These are phyloP conservation scores for Stenichneumon culpator DNA, from an alignment of 2,888 invertebrate species.

Conservation along the genomic window DNA sequence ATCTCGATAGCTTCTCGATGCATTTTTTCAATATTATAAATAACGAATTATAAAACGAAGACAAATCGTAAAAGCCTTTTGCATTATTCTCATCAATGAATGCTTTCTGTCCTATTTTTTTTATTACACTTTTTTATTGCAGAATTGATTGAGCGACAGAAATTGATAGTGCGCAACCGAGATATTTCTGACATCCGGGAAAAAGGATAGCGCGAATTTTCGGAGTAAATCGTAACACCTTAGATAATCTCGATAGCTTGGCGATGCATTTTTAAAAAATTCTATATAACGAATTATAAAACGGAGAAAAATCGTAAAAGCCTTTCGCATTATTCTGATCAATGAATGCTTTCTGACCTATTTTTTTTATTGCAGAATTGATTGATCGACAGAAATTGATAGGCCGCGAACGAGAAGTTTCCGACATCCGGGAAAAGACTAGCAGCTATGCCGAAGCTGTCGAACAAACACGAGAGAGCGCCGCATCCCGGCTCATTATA, in stretches of 20 bases:
- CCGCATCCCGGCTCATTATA: constrained; percentile 47
- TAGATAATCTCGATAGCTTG: neutral
- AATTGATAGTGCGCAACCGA: neutral
- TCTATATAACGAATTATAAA: neutral
- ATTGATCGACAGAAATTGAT: constrained; percentile 42
- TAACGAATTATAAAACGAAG: neutral
- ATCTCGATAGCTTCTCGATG: neutral
- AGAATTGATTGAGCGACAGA: no score
- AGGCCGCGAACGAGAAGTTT: constrained; percentile 10
- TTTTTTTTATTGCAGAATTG: constrained; percentile 11
- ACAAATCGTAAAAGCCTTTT: neutral
- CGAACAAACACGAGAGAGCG: constrained; percentile 44
- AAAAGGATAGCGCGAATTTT: constrained; percentile 40
- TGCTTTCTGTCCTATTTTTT: neutral
- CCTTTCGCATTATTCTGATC: neutral
- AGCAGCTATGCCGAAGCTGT: neutral
- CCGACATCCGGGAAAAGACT: constrained; percentile 27
- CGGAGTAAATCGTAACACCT: constrained; percentile 21
- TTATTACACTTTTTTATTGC: neutral
- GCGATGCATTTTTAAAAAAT: neutral
- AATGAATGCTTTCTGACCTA: neutral
- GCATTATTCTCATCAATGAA: neutral
- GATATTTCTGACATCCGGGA: neutral
- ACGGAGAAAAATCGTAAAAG: neutral
- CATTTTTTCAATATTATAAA: neutral